Base-by-base conservation (phyloP, 2,113 vertebrate species). In the Neolamprologus hecqui region DNA sequence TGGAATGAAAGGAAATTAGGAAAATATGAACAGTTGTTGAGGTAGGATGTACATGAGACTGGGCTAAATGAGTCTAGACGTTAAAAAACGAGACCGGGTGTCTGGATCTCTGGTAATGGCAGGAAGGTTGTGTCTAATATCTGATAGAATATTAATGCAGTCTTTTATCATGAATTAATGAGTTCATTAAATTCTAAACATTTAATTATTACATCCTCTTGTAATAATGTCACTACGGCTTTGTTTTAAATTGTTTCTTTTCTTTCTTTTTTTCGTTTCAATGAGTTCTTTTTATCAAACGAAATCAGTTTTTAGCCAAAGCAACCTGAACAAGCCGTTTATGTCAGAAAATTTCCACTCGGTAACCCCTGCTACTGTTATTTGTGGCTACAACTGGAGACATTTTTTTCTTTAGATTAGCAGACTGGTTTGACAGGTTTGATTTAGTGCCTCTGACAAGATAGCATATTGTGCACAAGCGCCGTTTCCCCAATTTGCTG, bases 81-180 rank as follows among this genome's bases (percentile, higher is more conserved):
- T 31, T 73, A 57, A 85, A 91, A 90, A 91, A 88, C 79, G 88
- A 89, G 85, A 79, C 23, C 33, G 57, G 28, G 45, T 26, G 89
- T 86, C 90, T 85, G 88, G 60, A 33, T 84, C 79, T 19, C 26
- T 28, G 85, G 70, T 85, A 84, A 86, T 79, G 49, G 79, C 87
- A 89, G 90, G 90, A 93, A 86, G 87, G 84, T 90, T 91, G 63
- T 82, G 87, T 92, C 85, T 89, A 91, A 90, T 89, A 89, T 88
- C 86, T 89, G 90, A 92, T 92, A 47, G 79, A 93, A 94, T 94
- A 94, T 94, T 91, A 91, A 94, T 92, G 88, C 26, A 81, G 90
- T 45, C 82, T 93, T 91, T 91, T 85, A 90, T 90, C 89, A 79
- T 28, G 7, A 90, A 88, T 90, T 86, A 93, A 94, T 87, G 86